phyloP scores from a whole-genome alignment of 2,797 vertebrate genomes.

The Glyptemys insculpta region DNA sequence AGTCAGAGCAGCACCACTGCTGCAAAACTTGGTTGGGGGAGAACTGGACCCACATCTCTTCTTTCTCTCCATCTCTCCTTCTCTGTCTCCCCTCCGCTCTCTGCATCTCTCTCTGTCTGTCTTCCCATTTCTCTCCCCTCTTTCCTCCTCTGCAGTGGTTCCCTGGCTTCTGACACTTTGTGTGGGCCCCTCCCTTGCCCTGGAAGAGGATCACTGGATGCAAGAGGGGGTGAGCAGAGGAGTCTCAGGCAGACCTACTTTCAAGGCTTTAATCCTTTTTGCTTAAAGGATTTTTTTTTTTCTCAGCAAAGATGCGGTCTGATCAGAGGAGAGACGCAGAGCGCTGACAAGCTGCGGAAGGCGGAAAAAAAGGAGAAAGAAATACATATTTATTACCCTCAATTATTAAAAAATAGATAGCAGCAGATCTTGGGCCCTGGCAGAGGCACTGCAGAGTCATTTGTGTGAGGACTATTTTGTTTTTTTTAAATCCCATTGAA shows the following conservation, averaged over 20 bases:
- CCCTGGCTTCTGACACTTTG: neutral
- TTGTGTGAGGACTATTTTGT: constrained; percentile 76
- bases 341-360: constrained; percentile 85
- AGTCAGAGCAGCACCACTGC: neutral
- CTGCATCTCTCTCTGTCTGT: neutral
- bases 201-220: constrained; percentile 19
- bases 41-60: neutral
- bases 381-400: constrained; percentile 89
- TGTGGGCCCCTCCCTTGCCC: constrained; percentile 31
- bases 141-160: neutral
- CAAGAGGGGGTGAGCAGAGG: constrained; percentile 12
- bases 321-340: constrained; percentile 85
- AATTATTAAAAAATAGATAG: constrained; percentile 88
- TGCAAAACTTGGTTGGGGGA: neutral
- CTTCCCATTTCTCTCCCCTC: neutral
- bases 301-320: constrained; percentile 80
- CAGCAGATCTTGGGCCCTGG: constrained; percentile 82
- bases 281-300: constrained; percentile 80
- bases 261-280: constrained; percentile 86
- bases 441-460: constrained; percentile 77
- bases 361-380: constrained; percentile 80
- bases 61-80: neutral
- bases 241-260: constrained; percentile 83
- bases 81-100: neutral
- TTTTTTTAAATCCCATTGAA: constrained; percentile 79